Evolutionary conservation across 1,140 invertebrate genomes (phyloP).

Genomic region (Phymorhynchus buccinoides): DNA sequence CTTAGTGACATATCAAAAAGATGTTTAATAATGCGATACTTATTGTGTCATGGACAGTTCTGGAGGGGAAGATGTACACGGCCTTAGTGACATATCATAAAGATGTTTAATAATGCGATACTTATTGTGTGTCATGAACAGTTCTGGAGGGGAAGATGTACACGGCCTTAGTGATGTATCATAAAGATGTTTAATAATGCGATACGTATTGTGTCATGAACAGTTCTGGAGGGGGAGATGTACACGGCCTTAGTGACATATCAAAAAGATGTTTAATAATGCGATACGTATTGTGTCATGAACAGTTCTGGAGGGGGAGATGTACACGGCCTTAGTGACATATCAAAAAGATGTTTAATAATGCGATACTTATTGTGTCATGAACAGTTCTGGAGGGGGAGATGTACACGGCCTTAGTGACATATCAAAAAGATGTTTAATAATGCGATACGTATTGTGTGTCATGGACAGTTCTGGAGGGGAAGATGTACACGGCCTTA

Average conservation of each 20-base stretch:
- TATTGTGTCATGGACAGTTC: constrained; percentile 76
- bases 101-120: not conserved
- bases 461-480: constrained; percentile 85
- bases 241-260: too few relatives aligned
- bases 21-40: not conserved
- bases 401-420: too few relatives aligned
- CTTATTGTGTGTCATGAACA: constrained; percentile 64
- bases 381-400: constrained; percentile 92
- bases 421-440: too few relatives aligned
- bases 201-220: constrained; percentile 27
- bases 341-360: too few relatives aligned
- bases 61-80: constrained; percentile 99
- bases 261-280: too few relatives aligned
- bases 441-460: not conserved
- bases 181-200: too few relatives aligned
- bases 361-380: not conserved
- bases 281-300: not conserved
- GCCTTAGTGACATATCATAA: too few relatives aligned
- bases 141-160: constrained; percentile 99
- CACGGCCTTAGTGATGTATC: too few relatives aligned
- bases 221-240: constrained; percentile 98
- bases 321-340: too few relatives aligned
- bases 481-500: constrained; percentile 99
- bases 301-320: constrained; percentile 95
- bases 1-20: too few relatives aligned